Conservation (phyloP, 2,888 invertebrate species). For the Eupithecia tripunctaria region DNA sequence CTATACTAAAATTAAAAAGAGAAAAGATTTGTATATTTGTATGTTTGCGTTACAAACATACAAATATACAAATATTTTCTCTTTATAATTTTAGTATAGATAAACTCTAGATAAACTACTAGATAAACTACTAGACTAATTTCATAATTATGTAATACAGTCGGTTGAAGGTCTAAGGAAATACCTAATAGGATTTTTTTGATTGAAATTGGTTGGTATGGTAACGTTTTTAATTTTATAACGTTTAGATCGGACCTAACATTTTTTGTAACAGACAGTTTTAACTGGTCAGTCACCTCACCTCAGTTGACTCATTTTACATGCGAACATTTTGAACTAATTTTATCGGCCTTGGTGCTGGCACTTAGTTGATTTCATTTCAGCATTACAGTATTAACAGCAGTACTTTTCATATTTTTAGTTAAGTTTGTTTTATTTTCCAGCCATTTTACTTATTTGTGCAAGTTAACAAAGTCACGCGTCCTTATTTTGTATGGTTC, state of each 20-base stretch:
- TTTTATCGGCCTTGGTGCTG: conserved; percentile 62
- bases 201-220: background rate
- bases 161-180: too few relatives aligned
- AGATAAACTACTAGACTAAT: too few relatives aligned
- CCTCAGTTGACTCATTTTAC: conserved; percentile 50
- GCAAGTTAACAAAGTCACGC: background rate
- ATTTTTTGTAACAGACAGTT: conserved; percentile 43
- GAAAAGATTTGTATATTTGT: too few relatives aligned
- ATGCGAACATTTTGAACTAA: conserved; percentile 48
- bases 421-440: background rate
- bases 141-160: too few relatives aligned
- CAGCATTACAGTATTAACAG: conserved; percentile 3
- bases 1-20: too few relatives aligned
- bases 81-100: too few relatives aligned
- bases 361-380: background rate
- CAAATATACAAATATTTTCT: too few relatives aligned
- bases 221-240: too few relatives aligned
- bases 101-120: too few relatives aligned
- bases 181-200: too few relatives aligned
- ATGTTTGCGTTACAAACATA: too few relatives aligned
- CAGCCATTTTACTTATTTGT: background rate
- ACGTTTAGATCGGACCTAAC: background rate
- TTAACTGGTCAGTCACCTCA: conserved; percentile 51
- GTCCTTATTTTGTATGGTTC: background rate
- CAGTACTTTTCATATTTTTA: background rate